These are phyloP conservation scores for Cephalopachus bancanus DNA, from an alignment of 2,797 vertebrate genomes.

Conservation along the genomic window DNA sequence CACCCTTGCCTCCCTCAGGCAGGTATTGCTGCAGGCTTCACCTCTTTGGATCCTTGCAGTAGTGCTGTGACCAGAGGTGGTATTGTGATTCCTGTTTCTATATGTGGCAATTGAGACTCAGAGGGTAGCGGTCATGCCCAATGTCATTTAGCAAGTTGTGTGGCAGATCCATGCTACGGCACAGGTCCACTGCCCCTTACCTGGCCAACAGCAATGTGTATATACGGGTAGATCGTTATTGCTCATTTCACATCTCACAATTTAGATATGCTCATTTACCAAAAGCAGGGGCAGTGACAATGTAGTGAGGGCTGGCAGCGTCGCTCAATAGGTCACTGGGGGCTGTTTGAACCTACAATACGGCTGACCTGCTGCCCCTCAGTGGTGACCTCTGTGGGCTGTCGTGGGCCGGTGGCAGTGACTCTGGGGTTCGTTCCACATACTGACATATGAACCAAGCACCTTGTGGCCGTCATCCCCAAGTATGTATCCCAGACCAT, in stretches of 20 bases:
- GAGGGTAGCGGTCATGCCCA: not conserved
- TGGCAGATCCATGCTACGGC: fast-evolving
- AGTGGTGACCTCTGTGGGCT: not conserved
- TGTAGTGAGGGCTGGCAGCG: not conserved
- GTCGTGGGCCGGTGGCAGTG: not conserved
- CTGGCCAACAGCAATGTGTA: fast-evolving
- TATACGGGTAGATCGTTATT: fast-evolving
- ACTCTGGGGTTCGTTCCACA: not conserved
- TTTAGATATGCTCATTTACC: not conserved
- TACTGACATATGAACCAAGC: fast-evolving
- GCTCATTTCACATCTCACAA: not conserved
- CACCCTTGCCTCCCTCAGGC: not conserved
- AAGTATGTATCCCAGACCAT: fast-evolving
- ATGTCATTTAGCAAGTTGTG: not conserved
- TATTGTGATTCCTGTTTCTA: not conserved
- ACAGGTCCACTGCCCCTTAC: fast-evolving
- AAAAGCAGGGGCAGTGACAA: not conserved
- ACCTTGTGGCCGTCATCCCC: too few species aligned
- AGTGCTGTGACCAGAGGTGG: not conserved
- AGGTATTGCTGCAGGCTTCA: not conserved
- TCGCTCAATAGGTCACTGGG: fast-evolving
- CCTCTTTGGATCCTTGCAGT: not conserved
- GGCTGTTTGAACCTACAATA: too few species aligned
- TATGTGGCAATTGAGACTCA: not conserved
- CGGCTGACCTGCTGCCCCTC: too few species aligned